Evolutionary conservation across 2,113 vertebrate species (phyloP).

Genomic region (Hyperopisus bebe): DNA sequence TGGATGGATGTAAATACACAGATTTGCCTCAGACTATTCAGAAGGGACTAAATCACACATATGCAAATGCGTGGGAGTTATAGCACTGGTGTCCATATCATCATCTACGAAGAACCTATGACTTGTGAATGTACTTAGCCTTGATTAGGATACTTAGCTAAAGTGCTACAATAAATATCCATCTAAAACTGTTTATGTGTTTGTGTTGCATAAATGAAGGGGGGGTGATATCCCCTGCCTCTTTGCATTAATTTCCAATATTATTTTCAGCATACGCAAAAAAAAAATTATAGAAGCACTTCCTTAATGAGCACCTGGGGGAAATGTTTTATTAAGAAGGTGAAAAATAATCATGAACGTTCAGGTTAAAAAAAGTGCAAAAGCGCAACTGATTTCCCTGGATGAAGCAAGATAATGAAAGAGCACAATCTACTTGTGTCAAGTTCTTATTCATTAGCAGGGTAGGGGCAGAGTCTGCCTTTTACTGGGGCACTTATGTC

Average conservation of each 20-base stretch:
- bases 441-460: background rate
- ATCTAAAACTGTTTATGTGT: background rate
- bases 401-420: slow-evolving; percentile 42
- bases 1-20: background rate
- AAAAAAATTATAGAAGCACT: background rate
- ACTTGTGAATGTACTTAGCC: background rate
- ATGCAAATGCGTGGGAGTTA: background rate
- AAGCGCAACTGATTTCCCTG: slow-evolving; percentile 19
- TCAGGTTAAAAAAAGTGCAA: slow-evolving; percentile 25
- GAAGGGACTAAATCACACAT: background rate
- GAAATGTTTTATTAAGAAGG: slow-evolving; percentile 25
- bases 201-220: background rate
- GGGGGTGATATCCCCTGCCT: background rate
- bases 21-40: background rate
- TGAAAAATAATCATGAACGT: background rate
- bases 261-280: slow-evolving; percentile 13
- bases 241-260: background rate
- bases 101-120: background rate
- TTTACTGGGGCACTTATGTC: background rate
- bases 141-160: background rate
- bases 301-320: slow-evolving; percentile 23
- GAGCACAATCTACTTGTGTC: slow-evolving; percentile 33
- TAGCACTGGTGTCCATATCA: background rate
- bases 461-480: background rate
- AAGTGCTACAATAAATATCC: slow-evolving; percentile 1